Evolutionary conservation across 2,888 invertebrate species (phyloP), one percentile per base, ranked within the genome.

Genomic region (Exocentrus adspersus): DNA sequence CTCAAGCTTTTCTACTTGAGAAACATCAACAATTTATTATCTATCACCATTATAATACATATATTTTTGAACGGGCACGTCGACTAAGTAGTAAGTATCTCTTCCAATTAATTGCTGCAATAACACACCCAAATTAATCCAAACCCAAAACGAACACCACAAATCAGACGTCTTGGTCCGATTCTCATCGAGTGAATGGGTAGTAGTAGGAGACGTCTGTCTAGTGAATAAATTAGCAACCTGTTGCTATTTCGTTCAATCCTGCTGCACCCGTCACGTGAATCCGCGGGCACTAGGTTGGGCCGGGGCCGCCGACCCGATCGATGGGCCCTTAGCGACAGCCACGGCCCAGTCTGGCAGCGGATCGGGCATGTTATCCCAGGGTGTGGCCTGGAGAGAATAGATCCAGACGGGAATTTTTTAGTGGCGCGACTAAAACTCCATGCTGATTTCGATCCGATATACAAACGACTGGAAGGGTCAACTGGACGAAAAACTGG

Each of bases 271-370:
- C 1, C 24, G 48, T 48, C 6, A 21, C 21, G n/a, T n/a, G n/a
- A n/a, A n/a, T n/a, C 12, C 48, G 24, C 48, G 48, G 12, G 10
- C 21, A 48, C 24, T 48, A 21, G 21, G 21, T 14, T 21, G 48
- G 20, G 10, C 45, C 1, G 2, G 4, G 6, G 12, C 6, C 41
- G 12, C 4, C 14, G 41, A n/a, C 28, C 14, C 61, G 61, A 61
- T 54, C 61, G 54, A 52, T 32, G 45, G 14, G 54, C 53, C 45
- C 60, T 37, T 54, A 60, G 60, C 60, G 60, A 54, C 60, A 54
- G 46, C 37, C 45, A 17, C 14, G 48, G 19, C 51, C 48, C 53
- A 37, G 3, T 58, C 28, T 19, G 12, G 3, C 43, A 21, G 21
- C 19, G 12, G 12, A 30, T 32, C 12, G 52, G 24, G 24, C 14